phyloP scores from a whole-genome alignment of 2,113 vertebrate species.

The Alligator sinensis region DNA sequence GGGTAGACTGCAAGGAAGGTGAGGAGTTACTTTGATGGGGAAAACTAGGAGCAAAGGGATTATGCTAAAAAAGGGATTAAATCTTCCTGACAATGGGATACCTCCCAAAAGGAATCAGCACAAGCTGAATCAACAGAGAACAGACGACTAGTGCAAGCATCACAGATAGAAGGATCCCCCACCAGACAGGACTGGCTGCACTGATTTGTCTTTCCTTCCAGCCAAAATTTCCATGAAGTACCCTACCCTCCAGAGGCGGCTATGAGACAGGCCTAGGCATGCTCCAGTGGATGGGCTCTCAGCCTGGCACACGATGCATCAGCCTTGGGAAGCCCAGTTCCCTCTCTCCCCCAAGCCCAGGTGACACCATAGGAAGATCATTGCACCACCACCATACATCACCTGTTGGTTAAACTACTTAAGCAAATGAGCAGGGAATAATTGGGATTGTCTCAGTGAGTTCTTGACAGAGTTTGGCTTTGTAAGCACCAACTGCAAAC shows the following conservation, averaged over 20 bases:
- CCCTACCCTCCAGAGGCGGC: neutral
- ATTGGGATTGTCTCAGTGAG: constrained; percentile 31
- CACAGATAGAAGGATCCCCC: neutral
- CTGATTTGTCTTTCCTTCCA: neutral
- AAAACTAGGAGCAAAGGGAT: neutral
- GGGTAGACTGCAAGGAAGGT: neutral
- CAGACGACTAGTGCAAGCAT: neutral
- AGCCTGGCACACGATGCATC: neutral
- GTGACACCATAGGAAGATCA: neutral
- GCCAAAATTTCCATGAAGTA: neutral
- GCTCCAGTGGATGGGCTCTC: neutral
- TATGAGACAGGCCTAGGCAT: neutral
- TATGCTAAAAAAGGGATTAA: neutral
- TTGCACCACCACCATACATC: neutral
- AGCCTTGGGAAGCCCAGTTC: neutral
- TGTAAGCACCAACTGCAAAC: constrained; percentile 19
- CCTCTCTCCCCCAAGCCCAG: neutral
- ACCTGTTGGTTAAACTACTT: constrained; percentile 11
- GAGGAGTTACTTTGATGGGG: neutral
- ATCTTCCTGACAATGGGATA: neutral
- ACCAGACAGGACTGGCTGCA: neutral
- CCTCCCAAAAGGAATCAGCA: neutral
- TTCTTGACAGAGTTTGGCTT: constrained; percentile 39
- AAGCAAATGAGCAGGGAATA: constrained; percentile 46
- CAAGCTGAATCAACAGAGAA: neutral